phyloP scores from a whole-genome alignment of 2,888 invertebrate species.

The Hirudinaria manillensis region DNA sequence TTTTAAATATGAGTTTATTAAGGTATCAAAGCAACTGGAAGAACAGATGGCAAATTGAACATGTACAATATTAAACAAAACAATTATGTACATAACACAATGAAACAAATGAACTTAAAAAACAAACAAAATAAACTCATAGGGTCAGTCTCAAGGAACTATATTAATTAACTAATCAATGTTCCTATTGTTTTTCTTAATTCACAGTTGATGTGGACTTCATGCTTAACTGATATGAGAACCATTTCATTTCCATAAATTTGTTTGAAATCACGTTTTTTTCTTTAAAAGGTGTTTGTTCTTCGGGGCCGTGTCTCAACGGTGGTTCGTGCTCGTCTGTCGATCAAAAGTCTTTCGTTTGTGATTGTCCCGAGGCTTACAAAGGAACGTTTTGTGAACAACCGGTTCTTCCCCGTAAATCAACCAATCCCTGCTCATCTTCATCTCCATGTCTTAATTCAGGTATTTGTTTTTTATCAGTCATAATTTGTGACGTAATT shows the following conservation, averaged over 20 bases:
- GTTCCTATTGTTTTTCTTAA: too few species aligned
- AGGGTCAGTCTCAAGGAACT: neutral
- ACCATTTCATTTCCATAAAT: neutral
- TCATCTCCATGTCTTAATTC: neutral
- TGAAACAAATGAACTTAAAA: too few species aligned
- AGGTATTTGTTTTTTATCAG: neutral
- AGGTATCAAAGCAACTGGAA: too few species aligned
- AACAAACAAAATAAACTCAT: too few species aligned
- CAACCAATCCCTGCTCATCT: neutral
- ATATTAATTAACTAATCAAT: neutral
- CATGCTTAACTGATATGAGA: neutral
- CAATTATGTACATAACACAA: too few species aligned
- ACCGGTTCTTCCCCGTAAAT: neutral
- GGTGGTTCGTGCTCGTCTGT: neutral
- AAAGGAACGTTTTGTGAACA: neutral
- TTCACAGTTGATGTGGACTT: neutral
- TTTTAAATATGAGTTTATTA: neutral
- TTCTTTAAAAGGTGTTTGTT: neutral
- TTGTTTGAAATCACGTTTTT: neutral
- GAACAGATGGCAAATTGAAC: too few species aligned
- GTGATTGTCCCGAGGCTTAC: neutral
- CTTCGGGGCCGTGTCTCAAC: conserved; percentile 1
- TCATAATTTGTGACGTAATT: neutral
- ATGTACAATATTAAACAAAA: too few species aligned
- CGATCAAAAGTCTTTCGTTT: neutral